phyloP scores from a whole-genome alignment of 2,888 invertebrate genomes.

The Oscheius onirici region DNA sequence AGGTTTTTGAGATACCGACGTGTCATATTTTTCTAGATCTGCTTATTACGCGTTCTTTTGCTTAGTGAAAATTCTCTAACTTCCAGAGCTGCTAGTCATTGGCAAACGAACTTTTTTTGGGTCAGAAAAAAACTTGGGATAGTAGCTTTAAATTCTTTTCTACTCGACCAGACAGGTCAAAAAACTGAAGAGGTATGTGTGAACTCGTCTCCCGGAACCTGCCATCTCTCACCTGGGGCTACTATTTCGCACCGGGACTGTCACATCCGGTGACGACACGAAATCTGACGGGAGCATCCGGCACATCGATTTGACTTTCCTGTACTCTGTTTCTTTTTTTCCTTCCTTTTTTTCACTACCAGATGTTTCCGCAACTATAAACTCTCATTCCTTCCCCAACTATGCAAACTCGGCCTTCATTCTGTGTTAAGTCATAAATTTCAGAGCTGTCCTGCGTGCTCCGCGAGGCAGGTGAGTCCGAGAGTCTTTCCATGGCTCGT shows the following conservation, averaged over 20 bases:
- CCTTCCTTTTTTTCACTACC: not conserved
- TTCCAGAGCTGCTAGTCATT: too few species aligned
- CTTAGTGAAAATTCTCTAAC: too few species aligned
- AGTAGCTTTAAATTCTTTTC: too few species aligned
- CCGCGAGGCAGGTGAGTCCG: conserved; percentile 22
- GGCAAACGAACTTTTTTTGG: too few species aligned
- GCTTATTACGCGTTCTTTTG: too few species aligned
- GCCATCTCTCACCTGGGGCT: not conserved
- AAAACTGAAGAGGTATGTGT: too few species aligned
- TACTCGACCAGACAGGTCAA: too few species aligned
- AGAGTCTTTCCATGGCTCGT: not conserved
- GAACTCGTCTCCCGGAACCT: too few species aligned
- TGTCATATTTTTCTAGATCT: too few species aligned
- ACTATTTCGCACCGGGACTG: conserved; percentile 5
- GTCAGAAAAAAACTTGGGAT: too few species aligned
- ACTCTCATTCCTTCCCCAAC: not conserved
- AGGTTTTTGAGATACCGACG: too few species aligned
- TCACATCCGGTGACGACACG: conserved; percentile 10
- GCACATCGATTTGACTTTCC: conserved; percentile 9
- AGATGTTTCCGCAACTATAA: not conserved
- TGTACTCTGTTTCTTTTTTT: conserved; percentile 8
- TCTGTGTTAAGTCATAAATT: conserved; percentile 25
- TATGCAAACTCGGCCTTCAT: too few species aligned
- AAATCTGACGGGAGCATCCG: conserved; percentile 6
- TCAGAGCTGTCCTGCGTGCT: conserved; percentile 22